phyloP scores from a whole-genome alignment of 2,888 invertebrate genomes.

The Sussaba pulchella region DNA sequence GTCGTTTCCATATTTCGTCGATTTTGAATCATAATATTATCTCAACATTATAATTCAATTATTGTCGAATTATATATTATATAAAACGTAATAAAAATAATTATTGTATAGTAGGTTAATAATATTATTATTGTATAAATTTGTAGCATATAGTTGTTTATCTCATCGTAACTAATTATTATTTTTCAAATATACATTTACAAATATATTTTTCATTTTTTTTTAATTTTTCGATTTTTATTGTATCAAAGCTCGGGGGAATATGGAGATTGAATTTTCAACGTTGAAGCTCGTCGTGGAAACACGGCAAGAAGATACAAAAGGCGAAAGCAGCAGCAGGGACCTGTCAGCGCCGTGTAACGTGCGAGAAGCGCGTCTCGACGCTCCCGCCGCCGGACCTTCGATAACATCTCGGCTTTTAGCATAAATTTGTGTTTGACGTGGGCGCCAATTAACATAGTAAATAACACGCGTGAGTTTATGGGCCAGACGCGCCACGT shows the following conservation, averaged over 20 bases:
- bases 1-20: too few species aligned
- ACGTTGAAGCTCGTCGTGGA: constrained; percentile 6
- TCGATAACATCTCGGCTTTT: constrained; percentile 80
- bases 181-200: too few species aligned
- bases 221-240: not conserved
- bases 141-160: too few species aligned
- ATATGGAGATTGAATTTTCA: not conserved
- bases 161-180: too few species aligned
- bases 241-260: too few species aligned
- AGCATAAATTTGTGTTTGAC: constrained; percentile 82
- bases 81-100: too few species aligned
- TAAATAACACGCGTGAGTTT: constrained; percentile 76
- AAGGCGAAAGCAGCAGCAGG: constrained; percentile 56
- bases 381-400: constrained; percentile 41
- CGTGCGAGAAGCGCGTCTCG: constrained; percentile 24
- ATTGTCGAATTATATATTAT: too few species aligned
- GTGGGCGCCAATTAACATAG: constrained; percentile 81
- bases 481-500: constrained; percentile 42
- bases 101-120: too few species aligned
- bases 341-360: constrained; percentile 59
- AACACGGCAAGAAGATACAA: constrained; percentile 1
- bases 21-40: too few species aligned
- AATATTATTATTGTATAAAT: too few species aligned
- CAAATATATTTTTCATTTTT: not conserved
- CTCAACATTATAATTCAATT: too few species aligned